Percentiles rank a stretch among this genome's conserved stretches.
phyloP scores from a whole-genome alignment of 2,888 invertebrate species.

The Spisula solida region DNA sequence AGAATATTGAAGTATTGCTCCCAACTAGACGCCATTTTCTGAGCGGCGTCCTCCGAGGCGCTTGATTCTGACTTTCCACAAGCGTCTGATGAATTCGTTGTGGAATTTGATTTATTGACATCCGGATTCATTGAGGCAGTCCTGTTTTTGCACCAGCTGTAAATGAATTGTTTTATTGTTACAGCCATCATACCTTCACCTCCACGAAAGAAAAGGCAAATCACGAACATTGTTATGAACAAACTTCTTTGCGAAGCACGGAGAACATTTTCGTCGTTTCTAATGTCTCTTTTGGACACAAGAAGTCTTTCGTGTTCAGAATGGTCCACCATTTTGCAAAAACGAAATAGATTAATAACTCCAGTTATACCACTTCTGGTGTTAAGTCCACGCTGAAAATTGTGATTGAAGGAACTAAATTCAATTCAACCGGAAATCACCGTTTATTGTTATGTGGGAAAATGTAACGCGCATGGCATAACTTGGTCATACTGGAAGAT shows the following conservation, averaged over 20 bases:
- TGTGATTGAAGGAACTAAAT: too few species aligned
- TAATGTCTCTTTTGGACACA: neutral
- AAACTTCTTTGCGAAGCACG: neutral
- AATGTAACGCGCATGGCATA: too few species aligned
- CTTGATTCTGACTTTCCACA: neutral
- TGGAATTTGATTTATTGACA: neutral
- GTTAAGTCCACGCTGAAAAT: too few species aligned
- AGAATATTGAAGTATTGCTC: constrained; percentile 54
- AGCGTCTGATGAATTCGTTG: neutral
- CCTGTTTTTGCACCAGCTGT: constrained; percentile 43
- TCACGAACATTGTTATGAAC: constrained; percentile 24
- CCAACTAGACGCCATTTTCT: constrained; percentile 48
- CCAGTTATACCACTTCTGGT: too few species aligned
- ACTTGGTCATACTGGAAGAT: too few species aligned
- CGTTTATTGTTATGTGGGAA: too few species aligned
- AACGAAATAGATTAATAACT: too few species aligned
- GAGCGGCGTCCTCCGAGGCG: constrained; percentile 36
- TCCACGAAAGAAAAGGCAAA: constrained; percentile 35
- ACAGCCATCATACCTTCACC: constrained; percentile 27
- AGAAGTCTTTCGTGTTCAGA: too few species aligned
- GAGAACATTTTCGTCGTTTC: neutral
- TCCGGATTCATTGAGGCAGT: neutral
- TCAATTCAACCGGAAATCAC: too few species aligned
- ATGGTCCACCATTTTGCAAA: too few species aligned
- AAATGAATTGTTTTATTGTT: constrained; percentile 48